phyloP scores from a whole-genome alignment of 2,113 vertebrate species.

The Sitta europaea region DNA sequence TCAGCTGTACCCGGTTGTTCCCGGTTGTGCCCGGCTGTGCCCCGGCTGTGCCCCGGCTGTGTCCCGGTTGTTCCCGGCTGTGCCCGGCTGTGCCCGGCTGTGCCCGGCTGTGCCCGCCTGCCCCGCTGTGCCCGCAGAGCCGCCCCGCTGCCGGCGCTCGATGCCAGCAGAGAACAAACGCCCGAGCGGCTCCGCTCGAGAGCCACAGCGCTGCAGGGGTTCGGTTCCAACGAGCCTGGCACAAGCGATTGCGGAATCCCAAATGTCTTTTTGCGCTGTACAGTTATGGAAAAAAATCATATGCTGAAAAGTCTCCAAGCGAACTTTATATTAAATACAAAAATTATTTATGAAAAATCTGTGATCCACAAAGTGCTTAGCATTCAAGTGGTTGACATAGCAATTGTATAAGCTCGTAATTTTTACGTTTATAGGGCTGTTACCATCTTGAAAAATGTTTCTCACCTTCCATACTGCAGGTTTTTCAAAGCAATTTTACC shows the following conservation, averaged over 20 bases:
- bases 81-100: too few relatives aligned
- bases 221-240: conserved; percentile 54
- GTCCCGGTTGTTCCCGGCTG: too few relatives aligned
- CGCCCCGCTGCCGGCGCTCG: too few relatives aligned
- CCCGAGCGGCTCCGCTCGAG: too few relatives aligned
- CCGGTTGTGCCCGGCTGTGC: too few relatives aligned
- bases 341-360: conserved; percentile 82
- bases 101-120: too few relatives aligned
- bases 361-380: conserved; percentile 84
- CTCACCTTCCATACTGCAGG: conserved; percentile 64
- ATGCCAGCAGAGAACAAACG: too few relatives aligned
- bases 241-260: conserved; percentile 57
- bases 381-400: conserved; percentile 75
- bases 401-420: conserved; percentile 70
- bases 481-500: conserved; percentile 78
- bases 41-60: too few relatives aligned
- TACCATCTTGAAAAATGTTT: conserved; percentile 76
- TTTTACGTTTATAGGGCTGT: conserved; percentile 71
- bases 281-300: conserved; percentile 80
- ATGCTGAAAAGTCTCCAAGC: conserved; percentile 80
- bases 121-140: too few relatives aligned
- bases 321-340: conserved; percentile 82
- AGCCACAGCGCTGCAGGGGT: too few relatives aligned
- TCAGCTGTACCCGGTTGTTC: too few relatives aligned
- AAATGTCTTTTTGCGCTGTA: conserved; percentile 79